Conservation (phyloP, 2,113 vertebrate species). For the Gobius niger region DNA sequence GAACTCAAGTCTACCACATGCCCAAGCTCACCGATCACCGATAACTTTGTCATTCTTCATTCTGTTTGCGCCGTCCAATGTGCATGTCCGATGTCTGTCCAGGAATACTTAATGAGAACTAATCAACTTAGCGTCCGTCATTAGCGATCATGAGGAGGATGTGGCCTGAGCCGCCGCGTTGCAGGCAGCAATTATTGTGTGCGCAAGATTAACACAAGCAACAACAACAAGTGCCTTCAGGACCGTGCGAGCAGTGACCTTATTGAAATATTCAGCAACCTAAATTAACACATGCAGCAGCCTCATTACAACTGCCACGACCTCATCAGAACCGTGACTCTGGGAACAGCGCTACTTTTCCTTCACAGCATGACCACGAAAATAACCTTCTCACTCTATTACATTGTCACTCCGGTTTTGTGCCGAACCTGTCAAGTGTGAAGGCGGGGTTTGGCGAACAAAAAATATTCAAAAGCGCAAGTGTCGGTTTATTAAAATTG, state of each 20-base stretch:
- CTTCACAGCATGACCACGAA: too few species aligned
- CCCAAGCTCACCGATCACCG: not conserved
- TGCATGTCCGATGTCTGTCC: not conserved
- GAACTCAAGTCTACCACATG: too few species aligned
- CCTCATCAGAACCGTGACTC: conserved; percentile 44
- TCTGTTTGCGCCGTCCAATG: not conserved
- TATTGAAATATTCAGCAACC: conserved; percentile 57
- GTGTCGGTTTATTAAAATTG: too few species aligned
- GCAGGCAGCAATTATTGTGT: conserved; percentile 36
- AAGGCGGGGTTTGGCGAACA: too few species aligned
- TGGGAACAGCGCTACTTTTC: not conserved
- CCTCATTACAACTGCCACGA: conserved; percentile 10
- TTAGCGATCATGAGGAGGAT: conserved; percentile 37
- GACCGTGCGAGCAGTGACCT: conserved; percentile 52
- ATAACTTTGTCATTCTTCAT: not conserved
- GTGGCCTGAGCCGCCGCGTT: conserved; percentile 19
- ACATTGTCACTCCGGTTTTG: too few species aligned
- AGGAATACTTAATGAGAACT: conserved; percentile 27
- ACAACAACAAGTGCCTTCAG: conserved; percentile 57
- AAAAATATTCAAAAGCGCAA: too few species aligned
- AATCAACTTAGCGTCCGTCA: conserved; percentile 37
- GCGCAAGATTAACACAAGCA: conserved; percentile 37
- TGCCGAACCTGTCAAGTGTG: too few species aligned
- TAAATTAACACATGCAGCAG: conserved; percentile 48
- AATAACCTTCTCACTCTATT: too few species aligned